Base-by-base conservation (phyloP, 2,888 invertebrate genomes). In the Prosapia bicincta region DNA sequence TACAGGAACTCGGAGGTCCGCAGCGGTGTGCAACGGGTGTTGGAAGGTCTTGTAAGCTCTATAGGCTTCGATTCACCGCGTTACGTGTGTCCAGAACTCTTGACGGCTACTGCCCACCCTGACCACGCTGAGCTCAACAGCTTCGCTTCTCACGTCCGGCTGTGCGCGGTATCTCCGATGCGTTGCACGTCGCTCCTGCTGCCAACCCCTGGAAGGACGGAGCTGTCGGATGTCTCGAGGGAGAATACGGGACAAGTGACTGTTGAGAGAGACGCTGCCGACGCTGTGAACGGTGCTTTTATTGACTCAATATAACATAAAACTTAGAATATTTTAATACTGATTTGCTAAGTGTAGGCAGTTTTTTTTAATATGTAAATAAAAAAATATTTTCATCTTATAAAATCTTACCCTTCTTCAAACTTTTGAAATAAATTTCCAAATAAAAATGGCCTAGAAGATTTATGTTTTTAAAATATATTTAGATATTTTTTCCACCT, bases 1-100 rank as follows among this genome's bases (percentile, higher is more conserved):
- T 90, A 88, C 82, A 86, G 89, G 78, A 90, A 89, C 80, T 86
- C 88, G 0, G 90, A 90, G 82, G 87, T 90, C 80, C 85, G 89
- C 15, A 83, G 87, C 0, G 89, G 89, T 0, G 89, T 89, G 0
- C 84, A 87, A 9, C 86, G 88, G 68, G 87, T 89, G 23, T 85
- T 89, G 3, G 88, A 88, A 79, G 87, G 88, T 71, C 79, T 88
- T 1, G 83, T 88, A 3, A 85, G 79, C 76, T 75, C 80, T 78
- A 76, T 79, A 78, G 80, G 82, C 75, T 77, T 82, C 78, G 71
- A 80, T 75, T 77, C 82, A 0, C 75, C 81, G 71, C 71, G 79
- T 74, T 78, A 78, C 68, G 72, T 38, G 20, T 79, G 78, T 68
- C 79, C 78, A 3, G 79, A 78, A 30, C 67, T 76, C 26, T 74